Evolutionary conservation across 2,888 invertebrate genomes (phyloP), one percentile per base, ranked within the genome.

Genomic region (Eilema depressum): DNA sequence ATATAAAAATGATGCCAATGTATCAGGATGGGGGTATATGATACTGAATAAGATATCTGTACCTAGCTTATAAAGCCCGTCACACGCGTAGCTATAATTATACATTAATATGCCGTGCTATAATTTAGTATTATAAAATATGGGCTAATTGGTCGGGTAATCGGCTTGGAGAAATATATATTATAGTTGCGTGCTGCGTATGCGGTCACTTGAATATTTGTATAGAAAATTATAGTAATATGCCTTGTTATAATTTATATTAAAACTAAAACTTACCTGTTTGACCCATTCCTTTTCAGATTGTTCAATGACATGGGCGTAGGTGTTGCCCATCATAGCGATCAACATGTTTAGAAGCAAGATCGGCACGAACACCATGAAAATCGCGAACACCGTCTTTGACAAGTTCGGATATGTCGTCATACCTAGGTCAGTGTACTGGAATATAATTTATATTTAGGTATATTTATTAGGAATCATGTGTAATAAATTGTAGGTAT

Each of bases 251-350:
- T n/a, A n/a, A n/a, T n/a, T n/a, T n/a, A n/a, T n/a, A n/a, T n/a
- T n/a, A n/a, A n/a, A n/a, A n/a, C n/a, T n/a, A n/a, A 4, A 37
- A 37, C 72, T 71, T 26, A 92, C 98, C 96, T 99, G 99, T 90
- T 99, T 99, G 90, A 99, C 98, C 98, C 99, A 99, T 90, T 99
- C 99, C 92, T 99, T 99, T 92, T 99, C 99, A 53, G 99, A 99
- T 89, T 99, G 99, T 89, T 99, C 98, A 82, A 99, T 99, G 73
- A 99, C 99, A 83, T 98, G 98, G 0, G 99, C 98, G 90, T 99
- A 99, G 0, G 99, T 99, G 93, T 99, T 99, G 53, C 99, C 99
- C 99, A 99, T 99, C 99, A 99, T 99, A 77, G 99, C 99, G 79
- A 99, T 99, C 92, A 99, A 96, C 96, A 96, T 99, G 96, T 99